These are phyloP conservation scores for Tetragonula carbonaria DNA, from an alignment of 2,888 invertebrate species.

Conservation along the genomic window DNA sequence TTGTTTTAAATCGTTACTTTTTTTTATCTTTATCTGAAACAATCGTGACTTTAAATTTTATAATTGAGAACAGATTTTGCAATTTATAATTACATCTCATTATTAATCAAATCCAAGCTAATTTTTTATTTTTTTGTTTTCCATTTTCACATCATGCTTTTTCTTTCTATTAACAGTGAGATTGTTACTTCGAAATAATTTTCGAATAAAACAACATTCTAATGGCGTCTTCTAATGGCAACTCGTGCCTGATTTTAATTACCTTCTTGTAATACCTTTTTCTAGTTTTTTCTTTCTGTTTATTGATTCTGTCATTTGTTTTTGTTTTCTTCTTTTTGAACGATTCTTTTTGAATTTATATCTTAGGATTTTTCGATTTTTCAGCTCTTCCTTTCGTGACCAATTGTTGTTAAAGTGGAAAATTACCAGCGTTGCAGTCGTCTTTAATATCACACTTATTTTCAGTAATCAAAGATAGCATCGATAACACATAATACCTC, in stretches of 20 bases:
- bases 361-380: not conserved
- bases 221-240: not conserved
- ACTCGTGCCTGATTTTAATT: conserved; percentile 5
- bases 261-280: not conserved
- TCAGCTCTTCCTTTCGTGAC: not conserved
- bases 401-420: not conserved
- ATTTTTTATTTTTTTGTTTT: not conserved
- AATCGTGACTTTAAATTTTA: too few relatives aligned
- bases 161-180: not conserved
- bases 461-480: not conserved
- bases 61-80: too few relatives aligned
- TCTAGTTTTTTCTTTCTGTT: conserved; percentile 19
- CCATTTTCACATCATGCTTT: not conserved
- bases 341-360: not conserved
- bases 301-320: not conserved
- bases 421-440: not conserved
- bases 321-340: too few relatives aligned
- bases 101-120: not conserved
- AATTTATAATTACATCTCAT: not conserved
- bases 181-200: not conserved
- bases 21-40: too few relatives aligned
- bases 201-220: not conserved
- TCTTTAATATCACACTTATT: not conserved
- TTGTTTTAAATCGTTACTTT: too few relatives aligned
- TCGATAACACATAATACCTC: not conserved